Conservation (phyloP, 2,888 invertebrate genomes). For the Ceratothoa steindachneri region DNA sequence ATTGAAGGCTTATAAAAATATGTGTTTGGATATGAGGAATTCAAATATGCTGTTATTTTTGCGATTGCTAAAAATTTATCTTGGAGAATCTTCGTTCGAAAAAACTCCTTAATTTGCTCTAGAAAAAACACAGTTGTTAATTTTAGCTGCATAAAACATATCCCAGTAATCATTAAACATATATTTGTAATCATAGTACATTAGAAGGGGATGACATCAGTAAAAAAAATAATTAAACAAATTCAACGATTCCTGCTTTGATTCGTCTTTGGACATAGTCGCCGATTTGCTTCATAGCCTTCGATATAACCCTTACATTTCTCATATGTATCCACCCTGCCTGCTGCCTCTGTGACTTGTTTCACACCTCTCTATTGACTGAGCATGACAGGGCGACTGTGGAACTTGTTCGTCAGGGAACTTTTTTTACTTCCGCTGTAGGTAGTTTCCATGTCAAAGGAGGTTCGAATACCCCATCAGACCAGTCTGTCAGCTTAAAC, state of each 20-base stretch:
- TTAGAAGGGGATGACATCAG: conserved; percentile 12
- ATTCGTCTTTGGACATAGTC: conserved; percentile 14
- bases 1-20: background rate
- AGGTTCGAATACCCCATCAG: background rate
- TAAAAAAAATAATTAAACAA: background rate
- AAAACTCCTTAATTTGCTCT: background rate
- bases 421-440: background rate
- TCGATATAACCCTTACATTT: background rate
- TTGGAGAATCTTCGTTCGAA: background rate
- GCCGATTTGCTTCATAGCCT: conserved; percentile 12
- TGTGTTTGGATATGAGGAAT: background rate
- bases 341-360: background rate
- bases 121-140: background rate
- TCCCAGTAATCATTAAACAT: background rate
- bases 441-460: background rate
- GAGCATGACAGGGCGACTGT: background rate
- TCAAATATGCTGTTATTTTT: background rate
- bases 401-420: background rate
- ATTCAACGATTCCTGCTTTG: conserved; percentile 4
- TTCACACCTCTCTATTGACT: background rate
- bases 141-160: background rate
- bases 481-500: background rate
- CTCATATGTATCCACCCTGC: background rate
- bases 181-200: conserved; percentile 1
- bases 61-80: background rate